Conservation (phyloP, 2,797 vertebrate genomes). For the Gadopsis marmoratus region DNA sequence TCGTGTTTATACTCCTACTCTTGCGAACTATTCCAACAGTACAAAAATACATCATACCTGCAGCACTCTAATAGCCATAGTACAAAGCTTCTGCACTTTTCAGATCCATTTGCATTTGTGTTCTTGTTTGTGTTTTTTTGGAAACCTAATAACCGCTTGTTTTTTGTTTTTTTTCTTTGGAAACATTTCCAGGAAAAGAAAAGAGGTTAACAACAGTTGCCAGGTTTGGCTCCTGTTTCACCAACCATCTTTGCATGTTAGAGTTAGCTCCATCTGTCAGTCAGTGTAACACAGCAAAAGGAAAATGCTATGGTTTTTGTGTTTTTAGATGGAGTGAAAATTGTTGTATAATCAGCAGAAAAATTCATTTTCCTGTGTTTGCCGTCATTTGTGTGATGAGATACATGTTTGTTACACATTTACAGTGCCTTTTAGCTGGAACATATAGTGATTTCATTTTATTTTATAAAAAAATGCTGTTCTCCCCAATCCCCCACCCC, state of each 20-base stretch:
- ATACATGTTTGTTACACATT: conserved; percentile 37
- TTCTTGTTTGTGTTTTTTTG: conserved; percentile 8
- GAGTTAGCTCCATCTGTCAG: conserved; percentile 24
- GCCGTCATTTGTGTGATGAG: conserved; percentile 19
- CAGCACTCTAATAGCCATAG: background rate
- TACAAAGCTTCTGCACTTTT: background rate
- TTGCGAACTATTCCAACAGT: too few relatives aligned
- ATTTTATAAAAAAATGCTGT: conserved; percentile 28
- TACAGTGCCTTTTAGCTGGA: conserved; percentile 23
- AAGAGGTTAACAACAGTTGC: conserved; percentile 25
- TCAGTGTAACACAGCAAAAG: conserved; percentile 20
- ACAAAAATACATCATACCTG: too few relatives aligned
- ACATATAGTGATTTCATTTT: conserved; percentile 33
- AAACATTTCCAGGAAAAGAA: conserved; percentile 15
- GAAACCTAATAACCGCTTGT: background rate
- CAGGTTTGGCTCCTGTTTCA: conserved; percentile 35
- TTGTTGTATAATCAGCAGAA: conserved; percentile 16
- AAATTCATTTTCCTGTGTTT: conserved; percentile 20
- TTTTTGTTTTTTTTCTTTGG: background rate
- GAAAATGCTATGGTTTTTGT: conserved; percentile 2
- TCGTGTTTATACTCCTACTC: too few relatives aligned
- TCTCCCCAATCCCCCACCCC: conserved; percentile 10
- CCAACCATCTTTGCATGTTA: conserved; percentile 25
- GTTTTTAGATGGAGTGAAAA: conserved; percentile 8
- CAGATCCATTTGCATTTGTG: background rate